Conservation (phyloP, 2,888 invertebrate genomes). For the Thymelicus lineola region DNA sequence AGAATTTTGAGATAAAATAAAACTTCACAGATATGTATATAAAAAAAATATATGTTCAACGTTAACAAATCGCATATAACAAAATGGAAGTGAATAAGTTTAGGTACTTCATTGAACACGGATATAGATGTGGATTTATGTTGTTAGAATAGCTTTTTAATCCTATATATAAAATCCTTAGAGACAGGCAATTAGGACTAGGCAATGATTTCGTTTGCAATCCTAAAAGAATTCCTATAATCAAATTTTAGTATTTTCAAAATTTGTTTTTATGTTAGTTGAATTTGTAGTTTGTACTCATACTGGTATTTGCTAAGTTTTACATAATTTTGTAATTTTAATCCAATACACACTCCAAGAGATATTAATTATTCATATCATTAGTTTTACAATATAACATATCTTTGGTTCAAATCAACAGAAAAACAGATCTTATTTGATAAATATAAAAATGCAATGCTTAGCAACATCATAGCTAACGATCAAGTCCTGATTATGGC, state of each 20-base stretch:
- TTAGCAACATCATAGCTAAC: not conserved
- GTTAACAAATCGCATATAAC: constrained; percentile 21
- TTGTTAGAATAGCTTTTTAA: too few species aligned
- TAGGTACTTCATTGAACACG: too few species aligned
- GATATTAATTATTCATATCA: not conserved
- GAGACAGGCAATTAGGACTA: not conserved
- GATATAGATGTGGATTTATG: too few species aligned
- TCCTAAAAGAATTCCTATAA: not conserved
- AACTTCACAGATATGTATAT: too few species aligned
- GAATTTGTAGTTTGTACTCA: too few species aligned
- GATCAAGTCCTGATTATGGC: constrained; percentile 14
- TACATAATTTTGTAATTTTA: not conserved
- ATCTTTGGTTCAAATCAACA: constrained; percentile 41
- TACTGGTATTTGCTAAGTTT: too few species aligned
- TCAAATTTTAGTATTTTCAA: not conserved
- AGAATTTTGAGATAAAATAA: too few species aligned
- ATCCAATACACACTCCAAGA: not conserved
- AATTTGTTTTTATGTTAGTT: too few species aligned
- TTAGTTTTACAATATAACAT: constrained; percentile 30
- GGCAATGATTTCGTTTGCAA: not conserved
- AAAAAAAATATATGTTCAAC: constrained; percentile 16
- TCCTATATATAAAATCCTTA: too few species aligned
- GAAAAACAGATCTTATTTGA: constrained; percentile 40
- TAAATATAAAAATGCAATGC: constrained; percentile 11
- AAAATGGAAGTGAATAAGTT: not conserved